phyloP scores from a whole-genome alignment of 2,113 vertebrate genomes.

The Rana temporaria region DNA sequence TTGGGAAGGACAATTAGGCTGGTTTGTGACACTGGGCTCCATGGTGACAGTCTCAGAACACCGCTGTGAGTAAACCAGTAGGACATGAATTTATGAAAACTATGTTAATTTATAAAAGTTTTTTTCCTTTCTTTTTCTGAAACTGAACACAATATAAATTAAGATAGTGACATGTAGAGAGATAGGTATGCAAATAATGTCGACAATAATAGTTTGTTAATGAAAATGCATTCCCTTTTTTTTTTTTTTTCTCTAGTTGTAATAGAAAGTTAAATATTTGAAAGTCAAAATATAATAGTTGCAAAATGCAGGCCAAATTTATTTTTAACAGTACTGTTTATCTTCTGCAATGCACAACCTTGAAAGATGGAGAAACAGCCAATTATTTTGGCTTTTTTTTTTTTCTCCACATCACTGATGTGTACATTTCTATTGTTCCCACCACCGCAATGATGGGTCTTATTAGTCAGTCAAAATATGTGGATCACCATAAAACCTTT shows the following conservation, averaged over 20 bases:
- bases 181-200: constrained; percentile 52
- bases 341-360: constrained; percentile 35
- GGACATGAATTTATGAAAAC: constrained; percentile 69
- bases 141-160: constrained; percentile 44
- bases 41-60: constrained; percentile 64
- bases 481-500: constrained; percentile 86
- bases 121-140: constrained; percentile 56
- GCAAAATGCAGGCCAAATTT: constrained; percentile 19
- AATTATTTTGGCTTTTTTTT: constrained; percentile 67
- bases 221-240: constrained; percentile 36
- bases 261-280: constrained; percentile 33
- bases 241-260: not conserved
- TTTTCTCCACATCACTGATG: constrained; percentile 62
- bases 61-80: constrained; percentile 64
- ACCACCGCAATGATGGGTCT: constrained; percentile 76
- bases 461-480: constrained; percentile 86
- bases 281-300: constrained; percentile 62
- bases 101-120: constrained; percentile 56
- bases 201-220: constrained; percentile 48
- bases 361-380: constrained; percentile 52
- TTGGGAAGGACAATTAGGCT: constrained; percentile 67
- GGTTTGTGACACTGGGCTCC: constrained; percentile 61
- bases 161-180: constrained; percentile 42
- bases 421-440: constrained; percentile 75
- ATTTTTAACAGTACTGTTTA: constrained; percentile 53